phyloP scores from a whole-genome alignment of 2,888 invertebrate genomes.

The Trachelus tabidus region DNA sequence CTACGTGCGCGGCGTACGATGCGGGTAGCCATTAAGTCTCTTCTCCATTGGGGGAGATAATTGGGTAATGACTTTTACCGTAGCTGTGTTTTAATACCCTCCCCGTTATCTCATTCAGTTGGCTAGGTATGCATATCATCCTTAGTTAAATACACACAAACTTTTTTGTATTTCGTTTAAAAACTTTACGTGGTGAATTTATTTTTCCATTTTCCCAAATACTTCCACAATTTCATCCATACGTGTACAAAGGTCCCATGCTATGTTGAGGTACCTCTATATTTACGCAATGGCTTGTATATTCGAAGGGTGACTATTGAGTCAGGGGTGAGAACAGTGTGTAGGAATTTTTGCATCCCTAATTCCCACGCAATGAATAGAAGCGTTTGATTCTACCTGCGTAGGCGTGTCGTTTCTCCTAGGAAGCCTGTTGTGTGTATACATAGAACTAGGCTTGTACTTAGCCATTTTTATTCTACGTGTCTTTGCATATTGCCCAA shows the following conservation, averaged over 20 bases:
- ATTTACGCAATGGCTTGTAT: neutral
- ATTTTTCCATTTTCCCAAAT: neutral
- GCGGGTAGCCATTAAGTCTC: slow-evolving; percentile 27
- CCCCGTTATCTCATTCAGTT: neutral
- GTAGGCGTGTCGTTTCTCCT: neutral
- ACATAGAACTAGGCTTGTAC: neutral
- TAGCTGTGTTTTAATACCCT: neutral
- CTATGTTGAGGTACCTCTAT: neutral
- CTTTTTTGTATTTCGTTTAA: neutral
- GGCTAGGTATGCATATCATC: neutral
- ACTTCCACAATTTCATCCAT: neutral
- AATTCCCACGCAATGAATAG: slow-evolving; percentile 10
- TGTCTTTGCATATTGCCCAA: neutral
- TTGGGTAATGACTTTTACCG: slow-evolving; percentile 28
- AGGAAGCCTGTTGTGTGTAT: neutral
- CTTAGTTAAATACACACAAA: neutral
- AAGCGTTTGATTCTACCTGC: slow-evolving; percentile 1
- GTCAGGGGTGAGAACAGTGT: neutral
- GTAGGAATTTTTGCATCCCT: slow-evolving; percentile 10
- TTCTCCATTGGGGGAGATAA: slow-evolving; percentile 35
- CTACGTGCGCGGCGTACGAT: slow-evolving; percentile 13
- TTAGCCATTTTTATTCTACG: neutral
- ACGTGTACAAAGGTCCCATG: neutral
- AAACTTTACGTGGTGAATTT: neutral
- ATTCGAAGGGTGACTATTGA: neutral